phyloP scores from a whole-genome alignment of 2,888 invertebrate genomes.

The Leptopilina myrica region DNA sequence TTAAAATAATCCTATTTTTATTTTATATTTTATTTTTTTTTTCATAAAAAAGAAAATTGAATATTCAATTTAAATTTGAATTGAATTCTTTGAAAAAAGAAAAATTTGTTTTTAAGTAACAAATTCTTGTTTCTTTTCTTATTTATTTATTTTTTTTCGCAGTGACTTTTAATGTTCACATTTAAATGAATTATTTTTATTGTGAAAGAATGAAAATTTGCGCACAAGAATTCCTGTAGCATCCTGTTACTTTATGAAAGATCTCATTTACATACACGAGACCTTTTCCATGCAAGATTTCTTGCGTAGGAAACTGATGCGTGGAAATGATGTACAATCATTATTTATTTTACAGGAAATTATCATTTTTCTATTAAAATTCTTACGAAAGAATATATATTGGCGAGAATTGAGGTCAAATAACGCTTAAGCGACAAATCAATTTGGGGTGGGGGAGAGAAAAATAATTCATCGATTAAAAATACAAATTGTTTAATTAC shows the following conservation, averaged over 20 bases:
- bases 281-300: slow-evolving; percentile 2
- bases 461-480: too few relatives aligned
- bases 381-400: slow-evolving; percentile 7
- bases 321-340: slow-evolving; percentile 35
- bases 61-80: too few relatives aligned
- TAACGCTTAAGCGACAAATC: neutral
- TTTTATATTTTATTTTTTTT: too few relatives aligned
- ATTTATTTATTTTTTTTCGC: too few relatives aligned
- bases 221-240: slow-evolving; percentile 20
- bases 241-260: slow-evolving; percentile 4
- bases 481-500: too few relatives aligned
- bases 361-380: neutral
- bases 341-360: neutral
- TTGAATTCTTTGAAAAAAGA: too few relatives aligned
- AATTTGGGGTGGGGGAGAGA: too few relatives aligned
- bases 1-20: too few relatives aligned
- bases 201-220: slow-evolving; percentile 6
- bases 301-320: slow-evolving; percentile 35
- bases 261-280: slow-evolving; percentile 33
- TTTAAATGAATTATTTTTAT: neutral
- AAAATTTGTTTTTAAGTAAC: too few relatives aligned
- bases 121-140: too few relatives aligned
- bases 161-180: too few relatives aligned
- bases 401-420: slow-evolving; percentile 12
- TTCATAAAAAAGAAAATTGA: too few relatives aligned